Evolutionary conservation across 2,113 vertebrate species (phyloP).

Genomic region (Prionailurus bengalensis): DNA sequence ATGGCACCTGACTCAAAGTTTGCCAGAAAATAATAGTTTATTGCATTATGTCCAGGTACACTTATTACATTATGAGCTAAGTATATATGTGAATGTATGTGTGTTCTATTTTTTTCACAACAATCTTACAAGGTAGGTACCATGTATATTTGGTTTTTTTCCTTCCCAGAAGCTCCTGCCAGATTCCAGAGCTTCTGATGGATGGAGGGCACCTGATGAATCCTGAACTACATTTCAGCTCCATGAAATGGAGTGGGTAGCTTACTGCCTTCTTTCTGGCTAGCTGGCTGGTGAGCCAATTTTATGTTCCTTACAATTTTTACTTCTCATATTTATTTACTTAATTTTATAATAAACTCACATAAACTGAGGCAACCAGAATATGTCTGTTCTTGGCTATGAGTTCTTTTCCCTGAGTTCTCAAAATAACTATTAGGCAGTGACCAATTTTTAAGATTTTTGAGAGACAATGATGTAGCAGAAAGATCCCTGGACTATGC

Average conservation of each 20-base stretch:
- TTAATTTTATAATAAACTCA: background rate
- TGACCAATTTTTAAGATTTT: background rate
- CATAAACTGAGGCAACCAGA: background rate
- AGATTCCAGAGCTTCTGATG: background rate
- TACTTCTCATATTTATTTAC: background rate
- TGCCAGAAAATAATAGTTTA: conserved; percentile 26
- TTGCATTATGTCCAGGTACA: background rate
- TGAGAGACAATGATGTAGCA: background rate
- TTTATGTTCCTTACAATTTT: background rate
- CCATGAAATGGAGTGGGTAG: background rate
- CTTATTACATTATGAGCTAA: conserved; percentile 4
- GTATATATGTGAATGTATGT: background rate
- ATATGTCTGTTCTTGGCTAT: background rate
- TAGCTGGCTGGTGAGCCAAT: background rate
- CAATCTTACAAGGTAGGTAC: background rate
- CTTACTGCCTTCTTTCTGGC: background rate
- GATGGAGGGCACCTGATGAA: background rate
- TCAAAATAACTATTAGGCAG: background rate
- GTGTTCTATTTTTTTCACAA: background rate
- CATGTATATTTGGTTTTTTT: background rate
- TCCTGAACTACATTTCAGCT: background rate
- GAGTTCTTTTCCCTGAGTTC: background rate
- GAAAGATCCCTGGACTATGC: background rate
- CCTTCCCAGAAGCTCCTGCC: background rate
- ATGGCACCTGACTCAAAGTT: background rate